These are phyloP conservation scores for Artibeus jamaicensis DNA, from an alignment of 2,797 vertebrate species.

Conservation along the genomic window DNA sequence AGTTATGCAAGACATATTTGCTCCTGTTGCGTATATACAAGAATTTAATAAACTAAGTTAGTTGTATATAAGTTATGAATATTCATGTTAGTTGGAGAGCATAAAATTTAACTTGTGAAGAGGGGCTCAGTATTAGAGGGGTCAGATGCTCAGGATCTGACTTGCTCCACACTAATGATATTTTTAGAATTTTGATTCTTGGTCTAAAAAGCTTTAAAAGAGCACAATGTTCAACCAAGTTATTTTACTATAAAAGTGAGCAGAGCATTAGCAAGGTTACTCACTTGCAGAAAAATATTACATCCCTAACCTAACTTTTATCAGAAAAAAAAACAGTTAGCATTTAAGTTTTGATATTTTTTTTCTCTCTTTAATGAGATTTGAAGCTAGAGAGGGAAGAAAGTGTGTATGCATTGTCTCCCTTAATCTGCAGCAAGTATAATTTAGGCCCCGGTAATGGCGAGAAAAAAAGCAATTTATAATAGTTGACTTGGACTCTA, in stretches of 20 bases:
- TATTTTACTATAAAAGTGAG: background rate
- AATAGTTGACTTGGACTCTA: background rate
- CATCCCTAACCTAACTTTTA: background rate
- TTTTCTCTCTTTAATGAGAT: background rate
- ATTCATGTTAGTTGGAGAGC: background rate
- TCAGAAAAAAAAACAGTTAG: background rate
- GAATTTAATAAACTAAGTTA: background rate
- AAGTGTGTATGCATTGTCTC: background rate
- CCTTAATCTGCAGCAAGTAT: background rate
- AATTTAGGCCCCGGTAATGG: background rate
- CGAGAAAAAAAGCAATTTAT: background rate
- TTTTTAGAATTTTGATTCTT: background rate
- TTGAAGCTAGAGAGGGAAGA: background rate
- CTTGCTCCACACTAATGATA: background rate
- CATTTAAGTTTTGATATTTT: background rate
- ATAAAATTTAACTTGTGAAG: background rate
- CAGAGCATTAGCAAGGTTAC: background rate
- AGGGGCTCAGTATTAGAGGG: background rate
- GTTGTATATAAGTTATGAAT: background rate
- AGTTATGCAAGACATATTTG: background rate
- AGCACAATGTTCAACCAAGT: background rate
- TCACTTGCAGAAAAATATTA: background rate
- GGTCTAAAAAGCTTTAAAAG: background rate
- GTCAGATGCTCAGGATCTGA: background rate
- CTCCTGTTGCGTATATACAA: background rate